Evolutionary conservation across 2,797 vertebrate species (phyloP), one percentile per base, ranked within the genome.

Genomic region (Spinibarbus caldwelli): DNA sequence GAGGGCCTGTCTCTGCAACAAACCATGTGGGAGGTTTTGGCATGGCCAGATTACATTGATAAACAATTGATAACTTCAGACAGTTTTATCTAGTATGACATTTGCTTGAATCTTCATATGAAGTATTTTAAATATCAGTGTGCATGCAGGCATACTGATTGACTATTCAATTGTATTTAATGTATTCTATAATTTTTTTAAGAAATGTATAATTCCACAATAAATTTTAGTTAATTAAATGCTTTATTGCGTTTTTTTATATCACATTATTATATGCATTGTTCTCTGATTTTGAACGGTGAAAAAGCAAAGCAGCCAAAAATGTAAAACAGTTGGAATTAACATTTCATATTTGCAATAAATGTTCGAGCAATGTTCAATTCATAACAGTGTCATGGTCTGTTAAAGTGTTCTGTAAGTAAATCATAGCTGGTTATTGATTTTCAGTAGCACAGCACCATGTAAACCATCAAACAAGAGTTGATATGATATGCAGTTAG

Each of bases 191-290:
- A 0, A 3, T 77, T 31, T 21, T 47, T 66, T 77, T 8, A 54
- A 49, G 3, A 36, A 34, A n/a, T 85, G 2, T 36, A 31, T 31
- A 71, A 72, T 21, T 17, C 29, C 21, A 38, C 31, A 85, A 79
- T 79, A 85, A 73, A 85, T 29, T 38, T 36, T 23, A 62, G 6
- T 31, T 9, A 10, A 54, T 38, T 23, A 79, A 85, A 85, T 36
- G 21, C 41, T 80, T 85, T 59, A 72, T 82, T 78, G 38, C 19
- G 23, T 43, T 12, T 5, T 36, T 54, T 2, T 5, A 5, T 12
- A 43, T 66, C 9, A 45, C 10, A 31, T 43, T 64, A 47, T 34
- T 38, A 72, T 31, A 34, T 5, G 11, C 6, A 57, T 3, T 2
- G 2, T 43, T 59, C 34, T 21, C 4, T 7, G 38, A 66, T n/a